phyloP scores from a whole-genome alignment of 2,113 vertebrate species.

The Ochotona princeps region DNA sequence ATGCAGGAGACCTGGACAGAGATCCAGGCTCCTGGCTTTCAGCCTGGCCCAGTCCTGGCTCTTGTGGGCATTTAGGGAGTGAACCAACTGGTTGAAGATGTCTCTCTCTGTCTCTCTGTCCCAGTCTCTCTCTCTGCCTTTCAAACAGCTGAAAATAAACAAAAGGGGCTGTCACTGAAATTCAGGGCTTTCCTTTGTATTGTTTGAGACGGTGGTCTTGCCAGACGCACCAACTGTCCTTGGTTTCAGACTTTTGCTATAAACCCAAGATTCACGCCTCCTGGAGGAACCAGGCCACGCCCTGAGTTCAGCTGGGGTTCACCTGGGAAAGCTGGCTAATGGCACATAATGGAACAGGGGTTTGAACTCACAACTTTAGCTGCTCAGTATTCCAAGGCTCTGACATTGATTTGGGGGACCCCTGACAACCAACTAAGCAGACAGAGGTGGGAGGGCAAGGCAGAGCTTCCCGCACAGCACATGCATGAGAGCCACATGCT shows the following conservation, averaged over 20 bases:
- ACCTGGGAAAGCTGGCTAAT: neutral
- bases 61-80: too few species aligned
- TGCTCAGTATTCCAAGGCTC: neutral
- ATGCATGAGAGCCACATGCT: neutral
- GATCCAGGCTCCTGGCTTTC: too few species aligned
- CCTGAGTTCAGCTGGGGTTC: neutral
- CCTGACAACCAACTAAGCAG: neutral
- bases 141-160: too few species aligned
- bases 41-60: too few species aligned
- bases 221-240: neutral
- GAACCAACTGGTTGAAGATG: too few species aligned
- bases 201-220: rapidly evolving
- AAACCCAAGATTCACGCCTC: neutral
- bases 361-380: neutral
- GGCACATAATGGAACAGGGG: neutral
- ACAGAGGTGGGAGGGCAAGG: neutral
- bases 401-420: neutral
- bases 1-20: too few species aligned
- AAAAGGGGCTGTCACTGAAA: neutral
- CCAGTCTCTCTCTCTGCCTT: too few species aligned
- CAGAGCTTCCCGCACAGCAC: neutral
- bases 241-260: neutral
- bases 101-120: too few species aligned
- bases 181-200: too few species aligned
- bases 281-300: neutral